Conservation (phyloP, 2,113 vertebrate species). For the Porphyrio hochstetteri region DNA sequence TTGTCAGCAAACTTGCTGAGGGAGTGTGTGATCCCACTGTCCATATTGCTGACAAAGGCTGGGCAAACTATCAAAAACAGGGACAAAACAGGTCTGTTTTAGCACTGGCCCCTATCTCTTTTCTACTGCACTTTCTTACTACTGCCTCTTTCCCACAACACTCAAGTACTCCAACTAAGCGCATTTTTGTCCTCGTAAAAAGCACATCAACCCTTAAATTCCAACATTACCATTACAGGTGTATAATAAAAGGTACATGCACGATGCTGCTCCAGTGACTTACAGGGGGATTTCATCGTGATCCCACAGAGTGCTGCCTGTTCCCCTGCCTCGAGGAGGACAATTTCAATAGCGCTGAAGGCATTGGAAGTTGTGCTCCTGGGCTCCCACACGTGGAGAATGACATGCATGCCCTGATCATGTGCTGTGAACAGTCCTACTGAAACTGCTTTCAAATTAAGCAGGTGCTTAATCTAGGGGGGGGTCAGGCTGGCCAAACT, state of each 20-base stretch:
- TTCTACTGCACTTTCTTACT: not conserved
- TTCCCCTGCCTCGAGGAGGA: not conserved
- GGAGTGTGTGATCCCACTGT: no score
- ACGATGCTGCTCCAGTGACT: not conserved
- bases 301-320: not conserved
- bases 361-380: accelerated
- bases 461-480: not conserved
- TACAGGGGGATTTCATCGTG: not conserved
- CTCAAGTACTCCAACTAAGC: not conserved
- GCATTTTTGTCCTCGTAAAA: not conserved
- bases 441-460: not conserved
- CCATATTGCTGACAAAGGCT: no score
- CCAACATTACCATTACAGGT: not conserved
- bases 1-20: no score
- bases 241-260: not conserved
- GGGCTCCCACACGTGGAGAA: not conserved
- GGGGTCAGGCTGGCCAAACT: not conserved
- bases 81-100: not conserved
- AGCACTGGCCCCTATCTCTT: not conserved
- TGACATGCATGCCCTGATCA: accelerated
- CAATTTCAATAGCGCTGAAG: not conserved
- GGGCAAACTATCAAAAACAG: not conserved
- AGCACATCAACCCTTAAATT: not conserved
- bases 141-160: not conserved
- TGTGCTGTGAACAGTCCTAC: not conserved